Conservation (phyloP, 1,140 invertebrate species). For the Chrysopa pallens region DNA sequence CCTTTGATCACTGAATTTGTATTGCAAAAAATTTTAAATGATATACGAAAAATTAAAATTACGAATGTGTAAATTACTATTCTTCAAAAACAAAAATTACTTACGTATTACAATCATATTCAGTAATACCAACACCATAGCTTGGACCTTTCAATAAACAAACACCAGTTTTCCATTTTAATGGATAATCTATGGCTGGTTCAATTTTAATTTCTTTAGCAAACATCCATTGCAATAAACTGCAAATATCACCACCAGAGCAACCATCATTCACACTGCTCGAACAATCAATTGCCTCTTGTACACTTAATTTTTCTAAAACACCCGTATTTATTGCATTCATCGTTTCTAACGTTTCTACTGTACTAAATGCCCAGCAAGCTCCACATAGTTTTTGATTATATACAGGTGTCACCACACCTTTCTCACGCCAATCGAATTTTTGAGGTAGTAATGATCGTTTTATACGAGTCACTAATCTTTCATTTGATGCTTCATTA, state of each 20-base stretch:
- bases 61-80: no score
- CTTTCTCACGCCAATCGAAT: constrained; percentile 40
- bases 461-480: not conserved
- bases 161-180: constrained; percentile 31
- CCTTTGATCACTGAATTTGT: no score
- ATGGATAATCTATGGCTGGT: constrained; percentile 43
- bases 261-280: constrained; percentile 55
- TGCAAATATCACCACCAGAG: constrained; percentile 63
- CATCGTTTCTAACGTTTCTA: constrained; percentile 64
- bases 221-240: constrained; percentile 53
- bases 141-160: constrained; percentile 26
- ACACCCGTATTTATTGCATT: constrained; percentile 44
- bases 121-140: constrained; percentile 16
- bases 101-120: constrained; percentile 31
- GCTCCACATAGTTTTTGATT: constrained; percentile 67
- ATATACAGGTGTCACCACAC: constrained; percentile 45
- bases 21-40: not conserved
- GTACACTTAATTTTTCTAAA: constrained; percentile 48
- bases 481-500: no score
- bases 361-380: constrained; percentile 73
- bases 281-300: constrained; percentile 75
- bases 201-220: constrained; percentile 34
- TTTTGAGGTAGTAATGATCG: not conserved
- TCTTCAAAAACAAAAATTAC: constrained; percentile 3
- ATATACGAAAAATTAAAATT: not conserved